Evolutionary conservation across 2,888 invertebrate species (phyloP), one percentile per base, ranked within the genome.

Genomic region (Phengaris arion): DNA sequence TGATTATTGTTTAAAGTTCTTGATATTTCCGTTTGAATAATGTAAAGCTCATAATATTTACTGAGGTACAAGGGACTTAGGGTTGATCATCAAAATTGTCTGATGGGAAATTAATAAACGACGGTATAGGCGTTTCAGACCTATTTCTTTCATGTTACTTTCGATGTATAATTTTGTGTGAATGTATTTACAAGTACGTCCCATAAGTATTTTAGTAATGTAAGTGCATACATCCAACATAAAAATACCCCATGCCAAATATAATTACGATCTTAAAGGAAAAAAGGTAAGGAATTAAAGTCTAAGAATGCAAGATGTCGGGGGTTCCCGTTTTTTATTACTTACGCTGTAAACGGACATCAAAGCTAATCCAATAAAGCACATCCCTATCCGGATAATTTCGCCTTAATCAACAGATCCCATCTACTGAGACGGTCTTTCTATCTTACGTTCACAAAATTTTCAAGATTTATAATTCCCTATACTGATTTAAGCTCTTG

Each of bases 301-400:
- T 35, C 48, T 70, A 55, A 51, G 70, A 75, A 69, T 54, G 57
- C 57, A 75, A 74, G 45, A 55, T 35, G 35, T 46, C 46, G 54
- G 4, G 35, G 35, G 22, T 46, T 68, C 52, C 48, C 68, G 52
- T 87, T 87, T 90, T 89, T 91, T 88, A 91, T 89, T 90, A 85
- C 86, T 35, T 35, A 85, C 85, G 85, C 81, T 84, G 85, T 86
- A 85, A 89, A 86, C 87, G 82, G 87, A 91, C 91, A 89, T 92
- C 92, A 92, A 92, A 92, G 91, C 85, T 91, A 91, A 91, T 92
- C 91, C 90, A 92, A 92, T 92, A 92, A 92, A 86, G 87, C 88
- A 85, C 89, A 35, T 35, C 35, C 35, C 35, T 86, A 88, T 86
- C 84, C 85, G 85, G 86, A 89, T 90, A 89, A 35, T 90, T 89